These are phyloP conservation scores for Odobenus rosmarus DNA, from an alignment of 2,113 vertebrate species.

Conservation along the genomic window DNA sequence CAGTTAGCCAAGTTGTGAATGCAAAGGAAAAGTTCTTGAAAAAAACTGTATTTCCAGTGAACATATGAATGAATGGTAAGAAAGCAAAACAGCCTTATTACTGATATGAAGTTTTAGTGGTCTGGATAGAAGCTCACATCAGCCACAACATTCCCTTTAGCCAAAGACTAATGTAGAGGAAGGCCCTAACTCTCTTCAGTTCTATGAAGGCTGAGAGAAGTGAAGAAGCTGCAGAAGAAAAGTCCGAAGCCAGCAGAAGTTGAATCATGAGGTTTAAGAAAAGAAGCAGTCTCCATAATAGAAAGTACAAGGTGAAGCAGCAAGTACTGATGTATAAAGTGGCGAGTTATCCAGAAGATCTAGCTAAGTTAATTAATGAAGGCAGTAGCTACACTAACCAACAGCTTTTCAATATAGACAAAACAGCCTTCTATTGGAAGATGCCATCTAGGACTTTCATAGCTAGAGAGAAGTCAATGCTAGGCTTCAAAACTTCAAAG, in stretches of 20 bases:
- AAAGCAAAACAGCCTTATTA: neutral
- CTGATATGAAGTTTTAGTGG: neutral
- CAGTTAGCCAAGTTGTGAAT: neutral
- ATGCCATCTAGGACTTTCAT: neutral
- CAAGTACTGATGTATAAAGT: neutral
- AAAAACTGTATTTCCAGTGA: neutral
- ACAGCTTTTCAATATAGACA: neutral
- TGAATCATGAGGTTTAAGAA: neutral
- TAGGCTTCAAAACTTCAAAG: neutral
- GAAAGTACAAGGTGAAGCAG: neutral
- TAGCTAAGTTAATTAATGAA: neutral
- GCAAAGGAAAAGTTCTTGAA: neutral
- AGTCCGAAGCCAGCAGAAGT: neutral
- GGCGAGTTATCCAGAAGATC: neutral
- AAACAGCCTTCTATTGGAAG: neutral
- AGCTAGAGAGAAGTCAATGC: neutral
- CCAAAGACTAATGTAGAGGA: neutral
- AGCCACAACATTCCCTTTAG: neutral
- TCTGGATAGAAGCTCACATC: neutral
- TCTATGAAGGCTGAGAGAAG: neutral
- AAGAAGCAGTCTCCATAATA: neutral
- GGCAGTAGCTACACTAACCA: neutral
- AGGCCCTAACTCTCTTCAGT: neutral
- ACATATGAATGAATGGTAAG: neutral
- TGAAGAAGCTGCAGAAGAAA: neutral